Evolutionary conservation across 2,113 vertebrate genomes (phyloP), one percentile per base, ranked within the genome.

Genomic region (Callospermophilus lateralis): DNA sequence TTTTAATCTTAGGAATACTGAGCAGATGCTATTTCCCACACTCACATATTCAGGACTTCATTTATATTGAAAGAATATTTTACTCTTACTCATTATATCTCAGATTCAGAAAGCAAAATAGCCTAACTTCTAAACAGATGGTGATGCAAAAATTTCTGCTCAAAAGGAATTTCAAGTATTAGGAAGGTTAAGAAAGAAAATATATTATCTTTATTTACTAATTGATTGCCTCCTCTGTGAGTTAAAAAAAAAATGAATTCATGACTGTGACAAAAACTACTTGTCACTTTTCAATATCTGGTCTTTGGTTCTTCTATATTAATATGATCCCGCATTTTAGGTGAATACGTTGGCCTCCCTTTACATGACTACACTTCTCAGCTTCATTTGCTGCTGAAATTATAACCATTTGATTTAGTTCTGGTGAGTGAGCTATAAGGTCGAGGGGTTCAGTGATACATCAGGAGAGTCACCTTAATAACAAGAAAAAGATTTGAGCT

Each of bases 161-260:
- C 39, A 85, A 68, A 95, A 93, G 51, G 6, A 85, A 68, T 78
- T 10, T 88, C 19, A 73, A 74, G 65, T 34, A n/a, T 83, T 34
- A 22, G 53, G 28, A 77, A 90, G 20, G 8, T 61, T 73, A 77
- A n/a, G 9, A 32, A 15, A 96, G 73, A 87, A 86, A 94, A 93
- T 34, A 67, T 51, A 39, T 58, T 79, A 17, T 87, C 84, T 84
- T 84, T 63, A 17, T 55, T 12, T 51, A 74, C 13, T 89, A 58
- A 85, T 51, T 45, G 53, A 95, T 74, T 85, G 45, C 39, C 48
- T 80, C 1, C 22, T 87, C 16, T 80, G 17, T 80, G 28, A 92
- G 53, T 12, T 94, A 86, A 93, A 77, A 42, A 77, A 42, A 45
- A 86, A 85, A 83, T 13, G 9, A 78, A 91, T 90, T 92, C n/a